A percentile compares a stretch with the other conserved stretches of the same genome.
Evolutionary conservation across 2,888 invertebrate genomes (phyloP).

Genomic region (Pristionchus exspectatus): DNA sequence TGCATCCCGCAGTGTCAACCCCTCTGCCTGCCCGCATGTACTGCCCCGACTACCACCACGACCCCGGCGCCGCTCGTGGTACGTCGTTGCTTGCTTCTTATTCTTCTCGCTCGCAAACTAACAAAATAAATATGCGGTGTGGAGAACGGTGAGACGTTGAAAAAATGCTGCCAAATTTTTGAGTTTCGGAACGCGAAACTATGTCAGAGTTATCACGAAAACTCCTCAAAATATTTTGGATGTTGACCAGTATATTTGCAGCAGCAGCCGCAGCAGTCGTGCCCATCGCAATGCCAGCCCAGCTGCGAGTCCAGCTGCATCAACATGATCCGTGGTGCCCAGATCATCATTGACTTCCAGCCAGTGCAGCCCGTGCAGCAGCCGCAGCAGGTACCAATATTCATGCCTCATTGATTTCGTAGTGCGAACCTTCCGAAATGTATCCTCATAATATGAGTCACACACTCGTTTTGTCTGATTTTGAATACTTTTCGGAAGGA

Average conservation of each 20-base stretch:
- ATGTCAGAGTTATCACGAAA: no score
- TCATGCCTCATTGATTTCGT: not conserved
- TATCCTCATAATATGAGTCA: no score
- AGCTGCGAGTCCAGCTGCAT: conserved; percentile 67
- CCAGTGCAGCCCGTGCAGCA: conserved; percentile 6
- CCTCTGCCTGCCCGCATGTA: conserved; percentile 29
- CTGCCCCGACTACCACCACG: not conserved
- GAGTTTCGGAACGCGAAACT: no score
- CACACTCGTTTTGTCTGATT: no score
- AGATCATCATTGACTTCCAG: conserved; percentile 34
- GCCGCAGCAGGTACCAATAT: not conserved
- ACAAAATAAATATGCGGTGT: no score
- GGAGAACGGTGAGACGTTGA: no score
- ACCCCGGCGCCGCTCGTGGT: not conserved
- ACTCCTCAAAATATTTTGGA: not conserved
- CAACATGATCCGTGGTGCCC: conserved; percentile 50
- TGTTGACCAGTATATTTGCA: not conserved
- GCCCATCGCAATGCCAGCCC: conserved; percentile 58
- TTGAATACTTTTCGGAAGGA: no score
- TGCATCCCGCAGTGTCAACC: conserved; percentile 48
- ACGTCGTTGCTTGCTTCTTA: not conserved
- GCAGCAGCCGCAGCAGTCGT: not conserved
- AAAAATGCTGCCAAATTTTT: no score
- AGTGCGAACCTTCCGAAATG: no score
- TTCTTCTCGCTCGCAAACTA: not conserved